A percentile compares a stretch with the other conserved stretches of the same genome.
Evolutionary conservation across 2,888 invertebrate genomes (phyloP).

Genomic region (Lasioglossum zephyrum): DNA sequence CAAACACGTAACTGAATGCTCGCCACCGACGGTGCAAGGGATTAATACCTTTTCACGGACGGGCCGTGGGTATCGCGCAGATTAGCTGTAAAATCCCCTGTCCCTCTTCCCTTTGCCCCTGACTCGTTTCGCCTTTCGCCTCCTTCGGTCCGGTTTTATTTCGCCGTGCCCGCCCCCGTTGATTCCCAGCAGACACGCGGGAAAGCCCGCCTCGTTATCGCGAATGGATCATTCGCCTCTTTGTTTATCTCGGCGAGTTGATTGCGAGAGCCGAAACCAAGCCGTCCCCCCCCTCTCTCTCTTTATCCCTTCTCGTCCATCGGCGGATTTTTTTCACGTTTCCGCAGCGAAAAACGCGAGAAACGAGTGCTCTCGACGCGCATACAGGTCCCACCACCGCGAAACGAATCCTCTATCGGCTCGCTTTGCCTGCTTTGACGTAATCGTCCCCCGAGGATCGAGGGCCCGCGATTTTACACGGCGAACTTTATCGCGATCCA

Average conservation of each 20-base stretch:
- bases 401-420: neutral
- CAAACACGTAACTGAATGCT: conserved; percentile 65
- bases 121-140: neutral
- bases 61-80: conserved; percentile 42
- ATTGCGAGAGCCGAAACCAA: conserved; percentile 11
- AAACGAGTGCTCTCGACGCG: neutral
- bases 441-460: neutral
- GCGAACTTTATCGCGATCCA: neutral
- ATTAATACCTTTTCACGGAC: conserved; percentile 63
- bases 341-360: neutral
- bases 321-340: neutral
- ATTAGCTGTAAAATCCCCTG: conserved; percentile 59
- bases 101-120: neutral
- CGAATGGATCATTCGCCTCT: conserved; percentile 23
- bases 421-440: neutral
- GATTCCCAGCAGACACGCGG: conserved; percentile 36
- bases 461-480: neutral
- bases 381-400: neutral
- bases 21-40: conserved; percentile 49
- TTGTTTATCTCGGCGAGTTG: conserved; percentile 41
- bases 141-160: conserved; percentile 44
- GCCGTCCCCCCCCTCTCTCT: too few species aligned
- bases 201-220: conserved; percentile 40
- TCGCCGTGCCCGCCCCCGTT: conserved; percentile 17
- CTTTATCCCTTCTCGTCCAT: neutral